Base-by-base conservation (phyloP, 2,113 vertebrate species). In the Neodontobutis hainanensis region DNA sequence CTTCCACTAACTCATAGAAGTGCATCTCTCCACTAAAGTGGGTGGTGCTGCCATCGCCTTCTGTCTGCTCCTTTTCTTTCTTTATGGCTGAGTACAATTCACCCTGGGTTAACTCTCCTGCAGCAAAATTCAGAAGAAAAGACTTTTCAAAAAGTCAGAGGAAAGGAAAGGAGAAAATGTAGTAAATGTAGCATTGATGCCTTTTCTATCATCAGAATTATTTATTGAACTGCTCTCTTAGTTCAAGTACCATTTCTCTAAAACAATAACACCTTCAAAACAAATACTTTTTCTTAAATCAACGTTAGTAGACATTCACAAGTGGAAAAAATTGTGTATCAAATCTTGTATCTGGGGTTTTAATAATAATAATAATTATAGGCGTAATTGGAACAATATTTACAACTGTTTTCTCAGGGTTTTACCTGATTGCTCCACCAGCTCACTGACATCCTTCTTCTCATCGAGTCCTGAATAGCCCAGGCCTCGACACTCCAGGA, bases 1-100 rank as follows among this genome's bases (percentile, higher is more conserved):
- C 97, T 88, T 99, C 97, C 52, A 99, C 97, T 44, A 98, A 88
- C 75, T 99, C 97, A 78, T 98, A 99, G 87, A 99, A 99, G 88
- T 99, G 97, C 94, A 97, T 96, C 89, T 99, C 97, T 73, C 97
- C 97, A 70, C 93, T 99, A 69, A 99, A 99, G 84, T 96, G 93
- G 43, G 95, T 98, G 80, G 95, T 98, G 79, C 94, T 93, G 74
- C 50, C 48, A 5, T 82, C 78, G 44, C 94, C 92, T 43, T 95
- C 95, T 0, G 93, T 92, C 46, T 95, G 94, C 87, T 98, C 96
- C 73, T 95, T 94, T 85, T 97, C 95, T 11, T 88, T 93, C 80
- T 95, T 98, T 60, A 99, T 94, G 81, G 97, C 96, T 1, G 97
- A 98, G 86, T 99, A 99, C 68, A 99, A 92, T 89, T 99, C 97